A percentile compares a stretch with the other conserved stretches of the same genome.
Evolutionary conservation across 2,113 vertebrate genomes (phyloP).

Genomic region (Cyanoramphus novaezelandiae): DNA sequence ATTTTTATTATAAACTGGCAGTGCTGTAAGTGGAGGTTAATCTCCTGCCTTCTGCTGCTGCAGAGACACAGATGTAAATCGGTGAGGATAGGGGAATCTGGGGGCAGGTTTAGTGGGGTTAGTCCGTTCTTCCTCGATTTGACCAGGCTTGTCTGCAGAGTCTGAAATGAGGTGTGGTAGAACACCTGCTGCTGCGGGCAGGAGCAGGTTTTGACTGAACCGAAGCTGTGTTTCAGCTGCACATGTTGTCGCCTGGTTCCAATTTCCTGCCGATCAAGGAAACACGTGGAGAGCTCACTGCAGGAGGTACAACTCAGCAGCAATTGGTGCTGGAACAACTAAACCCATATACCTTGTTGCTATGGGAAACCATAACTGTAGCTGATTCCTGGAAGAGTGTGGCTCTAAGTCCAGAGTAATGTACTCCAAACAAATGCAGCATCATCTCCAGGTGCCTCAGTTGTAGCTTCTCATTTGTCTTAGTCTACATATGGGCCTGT

Average conservation of each 20-base stretch:
- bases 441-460: background rate
- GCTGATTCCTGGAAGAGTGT: background rate
- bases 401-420: background rate
- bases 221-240: constrained; percentile 74
- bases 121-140: background rate
- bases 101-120: background rate
- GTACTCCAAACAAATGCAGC: background rate
- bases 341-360: background rate
- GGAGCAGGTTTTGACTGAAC: background rate
- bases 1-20: background rate
- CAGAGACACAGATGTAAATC: background rate
- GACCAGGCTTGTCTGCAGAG: background rate
- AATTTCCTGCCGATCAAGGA: constrained; percentile 85
- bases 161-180: background rate
- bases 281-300: constrained; percentile 75
- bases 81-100: background rate
- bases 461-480: background rate
- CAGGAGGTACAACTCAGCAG: background rate
- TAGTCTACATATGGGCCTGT: background rate
- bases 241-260: constrained; percentile 86
- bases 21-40: background rate
- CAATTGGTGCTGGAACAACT: background rate
- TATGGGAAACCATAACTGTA: background rate
- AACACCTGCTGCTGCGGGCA: background rate
- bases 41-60: background rate